These are phyloP conservation scores for Stenoptilia bipunctidactyla DNA, from an alignment of 2,888 invertebrate species.

Conservation along the genomic window DNA sequence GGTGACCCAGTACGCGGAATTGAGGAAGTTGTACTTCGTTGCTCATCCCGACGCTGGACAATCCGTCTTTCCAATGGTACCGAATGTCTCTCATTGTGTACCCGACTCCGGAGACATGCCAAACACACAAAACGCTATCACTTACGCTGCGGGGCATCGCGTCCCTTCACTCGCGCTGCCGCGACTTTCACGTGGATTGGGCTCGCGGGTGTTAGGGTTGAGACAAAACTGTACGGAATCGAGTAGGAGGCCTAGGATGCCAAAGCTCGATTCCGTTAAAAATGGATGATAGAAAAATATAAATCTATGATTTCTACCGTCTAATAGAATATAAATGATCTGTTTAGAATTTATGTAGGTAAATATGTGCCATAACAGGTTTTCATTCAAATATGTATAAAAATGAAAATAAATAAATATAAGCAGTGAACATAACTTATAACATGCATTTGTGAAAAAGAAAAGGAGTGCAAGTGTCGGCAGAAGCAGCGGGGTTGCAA, in stretches of 20 bases:
- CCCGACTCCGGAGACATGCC: constrained; percentile 84
- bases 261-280: constrained; percentile 26
- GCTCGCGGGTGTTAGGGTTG: constrained; percentile 31
- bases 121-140: constrained; percentile 72
- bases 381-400: no score
- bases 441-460: no score
- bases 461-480: no score
- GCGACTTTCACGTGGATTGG: constrained; percentile 31
- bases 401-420: no score
- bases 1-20: constrained; percentile 96
- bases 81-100: constrained; percentile 98
- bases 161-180: constrained; percentile 30
- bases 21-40: constrained; percentile 96
- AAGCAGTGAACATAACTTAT: no score
- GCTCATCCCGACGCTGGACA: constrained; percentile 94
- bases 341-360: no score
- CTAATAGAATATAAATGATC: constrained; percentile 17
- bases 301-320: constrained; percentile 33
- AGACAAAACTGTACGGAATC: constrained; percentile 30
- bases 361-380: no score
- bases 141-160: constrained; percentile 64
- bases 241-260: constrained; percentile 15
- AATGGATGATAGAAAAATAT: constrained; percentile 56
- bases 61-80: constrained; percentile 95
- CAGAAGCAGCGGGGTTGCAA: constrained; percentile 6